Percentiles rank a stretch among this genome's conserved stretches.
These are phyloP conservation scores for Pristiophorus japonicus DNA, from an alignment of 2,113 vertebrate species.

Conservation along the genomic window DNA sequence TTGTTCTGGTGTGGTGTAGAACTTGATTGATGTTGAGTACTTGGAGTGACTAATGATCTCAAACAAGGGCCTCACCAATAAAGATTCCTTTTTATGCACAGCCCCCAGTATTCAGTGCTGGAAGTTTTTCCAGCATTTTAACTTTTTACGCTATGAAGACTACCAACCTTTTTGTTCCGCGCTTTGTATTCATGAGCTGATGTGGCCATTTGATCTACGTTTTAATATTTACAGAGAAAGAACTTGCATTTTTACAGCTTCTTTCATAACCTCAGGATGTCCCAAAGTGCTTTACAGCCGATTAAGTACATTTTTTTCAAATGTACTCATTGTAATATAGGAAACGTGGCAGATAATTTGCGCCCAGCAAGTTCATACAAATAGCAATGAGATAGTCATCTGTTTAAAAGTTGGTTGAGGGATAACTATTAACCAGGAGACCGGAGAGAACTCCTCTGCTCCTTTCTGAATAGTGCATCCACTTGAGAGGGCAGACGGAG, in stretches of 20 bases:
- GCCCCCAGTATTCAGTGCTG: not conserved
- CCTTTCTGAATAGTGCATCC: not conserved
- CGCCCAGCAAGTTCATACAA: not conserved
- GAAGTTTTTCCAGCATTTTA: conserved; percentile 19
- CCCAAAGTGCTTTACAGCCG: not conserved
- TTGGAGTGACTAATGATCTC: not conserved
- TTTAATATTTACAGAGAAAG: not conserved
- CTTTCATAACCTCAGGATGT: not conserved
- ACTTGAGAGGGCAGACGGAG: not conserved
- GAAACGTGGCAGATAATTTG: not conserved
- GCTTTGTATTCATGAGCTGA: not conserved
- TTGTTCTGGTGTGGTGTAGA: not conserved
- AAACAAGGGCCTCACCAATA: not conserved
- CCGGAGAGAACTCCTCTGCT: not conserved
- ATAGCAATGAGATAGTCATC: not conserved
- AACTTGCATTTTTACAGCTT: not conserved
- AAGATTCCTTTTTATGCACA: not conserved
- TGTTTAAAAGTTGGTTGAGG: not conserved
- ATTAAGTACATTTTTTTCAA: not conserved
- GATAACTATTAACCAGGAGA: not conserved
- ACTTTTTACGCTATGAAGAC: not conserved
- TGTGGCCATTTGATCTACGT: not conserved
- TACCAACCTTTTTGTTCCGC: not conserved
- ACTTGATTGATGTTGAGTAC: not conserved
- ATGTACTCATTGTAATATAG: not conserved